These are phyloP conservation scores for Eledone cirrhosa DNA, from an alignment of 2,888 invertebrate genomes.

Conservation along the genomic window DNA sequence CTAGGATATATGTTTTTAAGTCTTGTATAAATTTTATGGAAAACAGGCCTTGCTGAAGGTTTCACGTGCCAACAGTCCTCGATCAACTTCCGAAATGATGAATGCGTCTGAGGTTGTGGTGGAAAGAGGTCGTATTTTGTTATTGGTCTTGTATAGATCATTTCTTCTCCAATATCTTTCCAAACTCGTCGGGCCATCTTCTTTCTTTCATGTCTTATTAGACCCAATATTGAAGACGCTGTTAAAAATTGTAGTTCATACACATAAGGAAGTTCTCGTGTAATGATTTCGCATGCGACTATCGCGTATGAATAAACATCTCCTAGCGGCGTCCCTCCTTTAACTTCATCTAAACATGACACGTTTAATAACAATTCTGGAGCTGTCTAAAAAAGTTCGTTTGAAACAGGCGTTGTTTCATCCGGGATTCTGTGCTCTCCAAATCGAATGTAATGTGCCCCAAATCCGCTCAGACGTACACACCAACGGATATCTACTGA, in stretches of 20 bases:
- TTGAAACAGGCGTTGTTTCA: neutral
- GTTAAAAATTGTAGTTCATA: conserved; percentile 37
- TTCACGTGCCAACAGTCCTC: conserved; percentile 40
- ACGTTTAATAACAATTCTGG: conserved; percentile 45
- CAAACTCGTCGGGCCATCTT: neutral
- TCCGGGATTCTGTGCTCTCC: neutral
- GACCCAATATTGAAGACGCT: conserved; percentile 36
- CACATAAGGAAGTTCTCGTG: conserved; percentile 43
- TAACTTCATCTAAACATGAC: conserved; percentile 37
- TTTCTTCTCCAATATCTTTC: neutral
- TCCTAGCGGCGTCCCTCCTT: conserved; percentile 47
- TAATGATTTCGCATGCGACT: conserved; percentile 42
- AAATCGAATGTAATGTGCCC: neutral
- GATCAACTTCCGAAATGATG: neutral
- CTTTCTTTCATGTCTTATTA: conserved; percentile 38
- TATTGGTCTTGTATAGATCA: neutral
- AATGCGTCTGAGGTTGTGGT: neutral
- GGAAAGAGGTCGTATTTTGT: neutral
- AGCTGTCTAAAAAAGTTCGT: conserved; percentile 48
- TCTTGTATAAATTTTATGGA: conserved; percentile 44
- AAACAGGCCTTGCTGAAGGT: conserved; percentile 48
- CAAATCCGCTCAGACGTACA: neutral
- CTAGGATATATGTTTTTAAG: conserved; percentile 48
- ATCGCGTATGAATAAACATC: conserved; percentile 52
- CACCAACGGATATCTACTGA: conserved; percentile 53